Conservation (phyloP, 1,140 invertebrate species). For the Pseudomyrmex dendroicus region DNA sequence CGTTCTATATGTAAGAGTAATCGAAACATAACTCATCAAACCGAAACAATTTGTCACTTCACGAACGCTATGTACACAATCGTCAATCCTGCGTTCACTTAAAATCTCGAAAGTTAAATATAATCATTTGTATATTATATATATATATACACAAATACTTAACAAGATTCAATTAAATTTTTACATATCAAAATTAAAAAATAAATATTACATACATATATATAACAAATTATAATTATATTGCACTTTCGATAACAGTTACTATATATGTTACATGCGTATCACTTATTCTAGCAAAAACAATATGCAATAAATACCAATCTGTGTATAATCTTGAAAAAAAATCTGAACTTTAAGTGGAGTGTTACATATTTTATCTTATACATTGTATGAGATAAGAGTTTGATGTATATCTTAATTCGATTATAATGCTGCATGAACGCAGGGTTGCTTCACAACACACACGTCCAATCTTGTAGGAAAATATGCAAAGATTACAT, state of each 20-base stretch:
- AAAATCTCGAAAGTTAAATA: not conserved
- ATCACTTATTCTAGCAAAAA: no score
- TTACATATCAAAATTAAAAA: not conserved
- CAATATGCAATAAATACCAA: no score
- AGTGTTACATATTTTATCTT: no score
- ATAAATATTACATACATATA: not conserved
- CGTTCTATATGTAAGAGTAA: no score
- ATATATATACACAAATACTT: slow-evolving; percentile 1
- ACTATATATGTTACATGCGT: not conserved
- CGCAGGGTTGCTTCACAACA: slow-evolving; percentile 55
- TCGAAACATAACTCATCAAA: slow-evolving; percentile 26
- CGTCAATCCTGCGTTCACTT: slow-evolving; percentile 22
- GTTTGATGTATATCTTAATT: not conserved
- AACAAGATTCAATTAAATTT: not conserved
- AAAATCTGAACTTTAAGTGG: no score
- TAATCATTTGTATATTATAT: slow-evolving; percentile 53
- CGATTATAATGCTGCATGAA: slow-evolving; percentile 45
- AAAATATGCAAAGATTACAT: slow-evolving; percentile 71
- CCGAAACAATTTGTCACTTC: slow-evolving; percentile 45
- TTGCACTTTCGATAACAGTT: slow-evolving; percentile 2
- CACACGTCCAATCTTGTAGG: slow-evolving; percentile 57
- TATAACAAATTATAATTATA: not conserved
- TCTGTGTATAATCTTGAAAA: no score
- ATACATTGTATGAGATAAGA: no score
- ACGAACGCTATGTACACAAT: slow-evolving; percentile 24